Base-by-base conservation (phyloP, 35 echinoderm and acorn worm species). In the Apostichopus californicus region DNA sequence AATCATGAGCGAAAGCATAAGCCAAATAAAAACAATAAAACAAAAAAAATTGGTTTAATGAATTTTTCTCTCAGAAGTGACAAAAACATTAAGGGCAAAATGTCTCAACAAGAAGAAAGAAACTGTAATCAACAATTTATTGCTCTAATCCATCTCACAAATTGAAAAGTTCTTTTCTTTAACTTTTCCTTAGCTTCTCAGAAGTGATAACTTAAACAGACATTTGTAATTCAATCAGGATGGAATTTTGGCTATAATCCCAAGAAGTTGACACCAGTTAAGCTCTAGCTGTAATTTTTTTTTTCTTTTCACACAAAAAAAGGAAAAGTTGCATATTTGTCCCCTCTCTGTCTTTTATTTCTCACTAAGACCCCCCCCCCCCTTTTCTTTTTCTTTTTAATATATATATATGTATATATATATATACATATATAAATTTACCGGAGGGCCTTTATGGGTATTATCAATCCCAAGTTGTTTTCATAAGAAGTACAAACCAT, bases 211-310 rank as follows among this genome's bases (percentile, higher is more conserved):
- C 55, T 85, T 85, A 56, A 85, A 85, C 55, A 85, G 81, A 56
- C 81, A 85, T 85, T 59, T 85, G 81, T 85, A 85, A 85, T 85
- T 85, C 81, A 85, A 85, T 85, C 81, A 85, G 55, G 81, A 85
- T 54, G 57, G 81, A 17, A 85, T 59, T 54, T 59, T 24, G 81
- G 56, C n/a, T 55, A 24, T 85, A 85, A 85, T 85, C 81, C 80
- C 81, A 85, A 85, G 81, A 58, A 85, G 54, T 85, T 85, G 81
- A 85, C 81, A 85, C 81, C 56, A 21, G 13, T 59, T 60, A 81
- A 85, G 55, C 55, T 59, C 6, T 56, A 59, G 21, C 55, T 5
- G 81, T 58, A 85, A 58, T 58, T 85, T 85, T 83, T n/a, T 54
- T 83, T 83, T 58, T 20, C 71, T 75, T 75, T 75, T 24, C 71